Base-by-base conservation (phyloP, 2,888 invertebrate species). In the Cephus pulcher region DNA sequence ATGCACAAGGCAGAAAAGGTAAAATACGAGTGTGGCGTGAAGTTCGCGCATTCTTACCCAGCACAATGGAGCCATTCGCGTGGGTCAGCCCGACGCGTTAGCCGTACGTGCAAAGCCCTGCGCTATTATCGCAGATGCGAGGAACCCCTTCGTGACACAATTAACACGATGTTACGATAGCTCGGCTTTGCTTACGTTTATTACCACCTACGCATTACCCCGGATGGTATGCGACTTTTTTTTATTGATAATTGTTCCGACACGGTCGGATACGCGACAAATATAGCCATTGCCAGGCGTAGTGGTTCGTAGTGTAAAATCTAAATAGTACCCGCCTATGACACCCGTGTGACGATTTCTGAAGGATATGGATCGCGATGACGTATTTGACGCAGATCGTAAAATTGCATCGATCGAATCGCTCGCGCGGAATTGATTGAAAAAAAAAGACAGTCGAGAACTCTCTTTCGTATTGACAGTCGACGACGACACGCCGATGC, bases 41-140 rank as follows among this genome's bases (percentile, higher is more conserved):
- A 71, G 12, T 12, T 34, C 11, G 70, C 75, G 70, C 74, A 75
- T 71, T 71, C 71, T 76, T 75, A 71, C n/a, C 71, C 74, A 69
- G 78, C 76, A 85, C 85, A 85, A 85, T 85, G 80, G 76, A 33
- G n/a, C 78, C 79, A 82, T 83, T 83, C 80, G 84, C 75, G 23
- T 75, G 30, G 69, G 78, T 80, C 78, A 79, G 75, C 80, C 79
- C 79, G 69, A 81, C 75, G 74, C 71, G 76, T 35, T 35, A 15
- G 40, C 12, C 33, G 15, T 70, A 40, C 11, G n/a, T n/a, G 34
- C 37, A 34, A 37, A 12, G n/a, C 40, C 40, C 12, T 37, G 78
- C 32, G 79, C 78, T 77, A 81, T 82, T 85, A 85, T 85, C 84
- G 75, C 79, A 79, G 79, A 23, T 76, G 79, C 81, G 75, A 71